Conservation (phyloP, 2,888 invertebrate species). For the Silvanus unidentatus region DNA sequence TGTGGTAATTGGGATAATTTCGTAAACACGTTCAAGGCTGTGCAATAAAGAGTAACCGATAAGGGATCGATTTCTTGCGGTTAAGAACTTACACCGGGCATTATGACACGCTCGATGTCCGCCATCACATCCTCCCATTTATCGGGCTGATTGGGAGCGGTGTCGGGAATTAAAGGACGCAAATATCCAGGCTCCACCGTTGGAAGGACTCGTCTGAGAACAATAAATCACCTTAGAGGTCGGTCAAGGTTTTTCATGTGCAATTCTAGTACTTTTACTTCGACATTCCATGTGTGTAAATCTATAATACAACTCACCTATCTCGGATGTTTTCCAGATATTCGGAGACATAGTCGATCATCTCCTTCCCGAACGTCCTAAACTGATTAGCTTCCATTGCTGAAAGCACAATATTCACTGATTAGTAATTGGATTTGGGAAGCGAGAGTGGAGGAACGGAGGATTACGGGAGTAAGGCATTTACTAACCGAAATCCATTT, state of each 20-base stretch:
- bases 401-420: conserved; percentile 19
- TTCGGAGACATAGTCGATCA: conserved; percentile 89
- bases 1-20: too few relatives aligned
- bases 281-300: conserved; percentile 17
- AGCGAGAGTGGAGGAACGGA: neutral
- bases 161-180: conserved; percentile 74
- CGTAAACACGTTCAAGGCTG: too few relatives aligned
- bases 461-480: neutral
- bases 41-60: too few relatives aligned
- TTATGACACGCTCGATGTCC: conserved; percentile 90
- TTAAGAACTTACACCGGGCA: conserved; percentile 92
- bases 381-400: conserved; percentile 77
- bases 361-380: conserved; percentile 83
- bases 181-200: conserved; percentile 92
- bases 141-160: conserved; percentile 79
- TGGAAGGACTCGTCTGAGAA: conserved; percentile 72
- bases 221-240: neutral
- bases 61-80: neutral
- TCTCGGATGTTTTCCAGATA: conserved; percentile 92
- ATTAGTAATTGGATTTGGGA: conserved; percentile 1
- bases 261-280: conserved; percentile 10
- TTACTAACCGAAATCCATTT: conserved; percentile 12
- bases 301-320: conserved; percentile 55
- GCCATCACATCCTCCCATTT: conserved; percentile 86
- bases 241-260: conserved; percentile 22